A percentile compares a stretch with the other conserved stretches of the same genome.
phyloP scores from a whole-genome alignment of 2,113 vertebrate genomes.

The Lucifuga dentata region DNA sequence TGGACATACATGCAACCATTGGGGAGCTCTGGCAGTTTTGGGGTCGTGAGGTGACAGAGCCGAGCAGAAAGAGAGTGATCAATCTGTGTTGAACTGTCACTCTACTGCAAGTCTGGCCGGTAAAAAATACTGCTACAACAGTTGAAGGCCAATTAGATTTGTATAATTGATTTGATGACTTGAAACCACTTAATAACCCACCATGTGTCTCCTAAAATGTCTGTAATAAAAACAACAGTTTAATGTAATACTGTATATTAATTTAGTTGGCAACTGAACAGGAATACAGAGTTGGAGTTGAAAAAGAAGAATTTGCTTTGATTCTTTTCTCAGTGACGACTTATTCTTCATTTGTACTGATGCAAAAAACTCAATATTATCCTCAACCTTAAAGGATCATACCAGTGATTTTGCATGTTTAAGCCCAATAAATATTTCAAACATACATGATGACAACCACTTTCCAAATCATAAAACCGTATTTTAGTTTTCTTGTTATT shows the following conservation, averaged over 20 bases:
- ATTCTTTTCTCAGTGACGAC: slow-evolving; percentile 3
- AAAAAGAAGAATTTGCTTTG: slow-evolving; percentile 11
- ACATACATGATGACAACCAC: no score
- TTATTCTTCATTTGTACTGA: slow-evolving; percentile 7
- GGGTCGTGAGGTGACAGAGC: slow-evolving; percentile 40
- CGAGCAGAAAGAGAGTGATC: slow-evolving; percentile 28
- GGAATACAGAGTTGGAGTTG: background rate
- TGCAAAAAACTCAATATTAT: background rate
- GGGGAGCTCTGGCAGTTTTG: slow-evolving; percentile 18
- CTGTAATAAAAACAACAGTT: slow-evolving; percentile 26
- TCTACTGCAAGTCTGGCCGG: background rate
- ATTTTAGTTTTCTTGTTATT: no score
- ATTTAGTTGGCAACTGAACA: slow-evolving; percentile 26
- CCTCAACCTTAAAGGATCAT: no score
- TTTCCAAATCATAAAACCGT: no score
- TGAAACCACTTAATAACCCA: slow-evolving; percentile 33
- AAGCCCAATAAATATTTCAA: no score
- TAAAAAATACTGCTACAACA: background rate
- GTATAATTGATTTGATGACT: slow-evolving; percentile 46
- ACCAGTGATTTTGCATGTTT: no score
- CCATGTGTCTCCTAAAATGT: slow-evolving; percentile 17
- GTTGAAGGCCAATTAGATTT: slow-evolving; percentile 40
- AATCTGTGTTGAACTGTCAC: slow-evolving; percentile 58
- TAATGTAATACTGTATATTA: slow-evolving; percentile 6
- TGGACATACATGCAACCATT: background rate